These are phyloP conservation scores for Bruchidius siliquastri DNA, from an alignment of 2,888 invertebrate species.

Conservation along the genomic window DNA sequence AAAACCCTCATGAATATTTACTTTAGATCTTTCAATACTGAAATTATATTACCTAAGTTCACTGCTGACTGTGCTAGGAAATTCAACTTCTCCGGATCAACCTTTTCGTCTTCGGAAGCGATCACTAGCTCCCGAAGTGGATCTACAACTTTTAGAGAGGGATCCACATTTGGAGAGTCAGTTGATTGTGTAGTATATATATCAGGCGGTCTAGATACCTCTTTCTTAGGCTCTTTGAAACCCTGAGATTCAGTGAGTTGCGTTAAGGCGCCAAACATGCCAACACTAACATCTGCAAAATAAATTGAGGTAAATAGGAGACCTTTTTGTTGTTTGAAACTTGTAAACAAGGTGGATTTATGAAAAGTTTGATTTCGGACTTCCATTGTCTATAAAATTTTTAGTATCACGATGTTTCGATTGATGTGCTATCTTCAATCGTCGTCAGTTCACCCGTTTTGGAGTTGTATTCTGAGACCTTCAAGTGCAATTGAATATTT, in stretches of 20 bases:
- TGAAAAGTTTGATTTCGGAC: too few relatives aligned
- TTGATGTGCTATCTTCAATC: too few relatives aligned
- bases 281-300: slow-evolving; percentile 8
- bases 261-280: slow-evolving; percentile 38
- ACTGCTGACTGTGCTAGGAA: slow-evolving; percentile 60
- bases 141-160: slow-evolving; percentile 43
- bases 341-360: too few relatives aligned
- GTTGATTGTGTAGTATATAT: slow-evolving; percentile 14
- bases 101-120: slow-evolving; percentile 50
- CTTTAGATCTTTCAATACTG: too few relatives aligned
- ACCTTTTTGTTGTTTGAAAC: too few relatives aligned
- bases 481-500: too few relatives aligned
- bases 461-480: too few relatives aligned
- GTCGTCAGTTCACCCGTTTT: too few relatives aligned
- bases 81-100: slow-evolving; percentile 50
- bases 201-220: slow-evolving; percentile 7
- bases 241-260: slow-evolving; percentile 37
- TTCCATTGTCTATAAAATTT: too few relatives aligned
- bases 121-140: slow-evolving; percentile 61
- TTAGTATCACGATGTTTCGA: too few relatives aligned
- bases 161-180: slow-evolving; percentile 5
- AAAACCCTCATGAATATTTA: too few relatives aligned
- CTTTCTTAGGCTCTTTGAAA: slow-evolving; percentile 9
- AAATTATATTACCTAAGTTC: slow-evolving; percentile 52
- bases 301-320: neutral